Evolutionary conservation across 2,888 invertebrate genomes (phyloP), one percentile per base, ranked within the genome.

Genomic region (Ramazzottius varieornatus): DNA sequence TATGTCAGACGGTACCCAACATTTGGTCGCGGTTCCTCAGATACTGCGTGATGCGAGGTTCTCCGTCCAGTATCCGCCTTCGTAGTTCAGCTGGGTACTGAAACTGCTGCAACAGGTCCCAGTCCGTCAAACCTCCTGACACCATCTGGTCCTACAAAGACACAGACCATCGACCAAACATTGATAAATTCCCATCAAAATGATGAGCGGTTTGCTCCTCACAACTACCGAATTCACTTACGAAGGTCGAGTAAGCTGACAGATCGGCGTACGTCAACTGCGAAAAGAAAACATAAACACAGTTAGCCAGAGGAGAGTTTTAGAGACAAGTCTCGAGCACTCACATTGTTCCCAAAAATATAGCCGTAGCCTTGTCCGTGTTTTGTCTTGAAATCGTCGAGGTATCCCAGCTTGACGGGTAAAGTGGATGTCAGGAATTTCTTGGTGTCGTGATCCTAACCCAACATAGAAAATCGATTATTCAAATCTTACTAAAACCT

Each of bases 211-310:
- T n/a, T n/a, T n/a, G n/a, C n/a, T n/a, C n/a, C n/a, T n/a, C n/a
- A n/a, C n/a, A n/a, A n/a, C n/a, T n/a, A n/a, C n/a, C n/a, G n/a
- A n/a, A n/a, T 54, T 16, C 54, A 29, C 54, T 54, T 54, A 54
- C 54, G 24, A 54, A 54, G 4, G 54, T 29, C 13, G 13, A n/a
- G 29, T 54, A 29, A 24, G 54, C 54, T 8, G 54, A 8, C 29
- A 54, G 54, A 54, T 54, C 54, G 29, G 54, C 54, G 29, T 54
- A 54, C 16, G 54, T 54, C 16, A 54, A 24, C 54, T 54, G 54
- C 4, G 8, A 24, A 54, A 13, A 40, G 8, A 40, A 8, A n/a
- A n/a, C n/a, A n/a, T n/a, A n/a, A n/a, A n/a, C n/a, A n/a, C n/a
- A n/a, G n/a, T n/a, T n/a, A n/a, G n/a, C n/a, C n/a, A n/a, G n/a